These are phyloP conservation scores for Paramisgurnus dabryanus DNA, from an alignment of 2,113 vertebrate species.

Conservation along the genomic window DNA sequence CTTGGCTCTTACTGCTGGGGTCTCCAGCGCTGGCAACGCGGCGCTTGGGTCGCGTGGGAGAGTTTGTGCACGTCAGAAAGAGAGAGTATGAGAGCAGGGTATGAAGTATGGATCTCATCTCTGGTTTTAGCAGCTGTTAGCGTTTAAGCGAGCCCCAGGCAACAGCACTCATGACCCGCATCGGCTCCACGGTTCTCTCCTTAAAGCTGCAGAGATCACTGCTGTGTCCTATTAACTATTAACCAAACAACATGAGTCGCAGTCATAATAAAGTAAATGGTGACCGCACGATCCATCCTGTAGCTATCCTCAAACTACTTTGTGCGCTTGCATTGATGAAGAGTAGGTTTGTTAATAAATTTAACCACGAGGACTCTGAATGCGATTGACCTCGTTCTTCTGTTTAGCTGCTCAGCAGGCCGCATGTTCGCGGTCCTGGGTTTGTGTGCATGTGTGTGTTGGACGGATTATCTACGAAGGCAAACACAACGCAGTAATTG, in stretches of 20 bases:
- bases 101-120: constrained; percentile 33
- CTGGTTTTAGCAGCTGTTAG: constrained; percentile 42
- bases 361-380: neutral
- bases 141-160: constrained; percentile 39
- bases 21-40: constrained; percentile 67
- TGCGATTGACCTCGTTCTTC: constrained; percentile 30
- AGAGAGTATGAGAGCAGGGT: constrained; percentile 61
- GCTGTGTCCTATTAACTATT: constrained; percentile 22
- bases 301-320: too few relatives aligned
- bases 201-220: neutral
- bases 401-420: constrained; percentile 10
- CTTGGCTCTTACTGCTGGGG: constrained; percentile 71
- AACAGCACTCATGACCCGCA: neutral
- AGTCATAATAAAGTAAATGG: neutral
- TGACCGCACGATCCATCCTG: neutral
- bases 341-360: too few relatives aligned
- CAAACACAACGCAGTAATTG: constrained; percentile 77
- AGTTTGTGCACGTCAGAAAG: constrained; percentile 60
- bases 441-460: constrained; percentile 30
- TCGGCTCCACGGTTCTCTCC: constrained; percentile 26
- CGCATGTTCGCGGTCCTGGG: neutral
- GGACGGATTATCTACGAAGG: constrained; percentile 71
- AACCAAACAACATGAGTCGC: neutral
- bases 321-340: neutral
- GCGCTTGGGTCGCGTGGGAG: constrained; percentile 69